Base-by-base conservation (phyloP, 2,888 invertebrate genomes). In the Lasiommata megera region DNA sequence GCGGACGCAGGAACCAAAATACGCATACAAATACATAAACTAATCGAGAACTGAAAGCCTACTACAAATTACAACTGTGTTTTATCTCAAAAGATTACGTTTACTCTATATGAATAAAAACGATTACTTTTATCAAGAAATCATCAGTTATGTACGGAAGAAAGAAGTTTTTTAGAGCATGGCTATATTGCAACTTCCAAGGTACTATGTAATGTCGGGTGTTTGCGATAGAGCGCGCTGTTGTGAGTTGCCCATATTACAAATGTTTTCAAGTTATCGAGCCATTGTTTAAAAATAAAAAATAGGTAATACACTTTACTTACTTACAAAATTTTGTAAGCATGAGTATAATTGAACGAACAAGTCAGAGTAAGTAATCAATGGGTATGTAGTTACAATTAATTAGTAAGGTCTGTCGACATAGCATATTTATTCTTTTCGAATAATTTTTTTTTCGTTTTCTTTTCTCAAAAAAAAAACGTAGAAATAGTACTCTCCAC, bases 1-100 rank as follows among this genome's bases (percentile, higher is more conserved):
- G 80, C 61, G 38, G 46, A 18, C 43, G 54, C 40, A 38, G 48
- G 76, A 81, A 88, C 80, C 69, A 65, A 70, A 52, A 68, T 57
- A 41, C 43, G 6, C 50, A n/a, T 23, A 23, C 47, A 37, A 48
- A 41, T 48, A 17, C 47, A n/a, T 17, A 29, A 28, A 47, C 29
- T 28, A 6, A 40, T 47, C 34, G 16, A 8, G 5, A 16, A 34
- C 18, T 43, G 51, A 14, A n/a, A 31, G 16, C 31, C 11, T 31
- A 31, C 14, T 11, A 28, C 41, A 9, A 16, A 31, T 8, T 29
- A 16, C 1, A 23, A 23, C 23, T 16, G 31, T 16, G 16, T 46
- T 6, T 11, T 31, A 14, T 16, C 16, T 16, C 16, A 46, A 31
- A 16, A 7, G 16, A 14, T 12, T 12, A 31, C 11, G 31, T 31